phyloP scores from a whole-genome alignment of 92 coral and sea anemone species.

The Zoanthus gigantus region DNA sequence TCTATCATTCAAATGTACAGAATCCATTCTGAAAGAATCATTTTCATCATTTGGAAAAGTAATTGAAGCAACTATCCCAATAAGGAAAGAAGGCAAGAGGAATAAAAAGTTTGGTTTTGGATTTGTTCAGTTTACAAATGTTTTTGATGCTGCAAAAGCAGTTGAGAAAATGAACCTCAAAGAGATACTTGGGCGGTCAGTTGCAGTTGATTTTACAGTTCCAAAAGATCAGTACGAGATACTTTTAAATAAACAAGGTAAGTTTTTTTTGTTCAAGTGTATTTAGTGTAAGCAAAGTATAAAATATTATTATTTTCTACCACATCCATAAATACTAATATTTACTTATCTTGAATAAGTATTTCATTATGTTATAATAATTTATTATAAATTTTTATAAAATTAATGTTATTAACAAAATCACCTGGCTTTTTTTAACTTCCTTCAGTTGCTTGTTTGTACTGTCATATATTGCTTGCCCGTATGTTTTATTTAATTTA shows the following conservation, averaged over 20 bases:
- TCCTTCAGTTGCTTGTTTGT: too few species aligned
- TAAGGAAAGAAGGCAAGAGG: constrained; percentile 70
- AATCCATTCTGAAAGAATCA: constrained; percentile 68
- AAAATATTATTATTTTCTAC: too few species aligned
- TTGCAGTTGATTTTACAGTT: constrained; percentile 96
- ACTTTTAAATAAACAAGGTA: constrained; percentile 51
- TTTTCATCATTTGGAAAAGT: constrained; percentile 84
- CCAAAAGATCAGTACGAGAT: constrained; percentile 72
- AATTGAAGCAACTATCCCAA: constrained; percentile 76
- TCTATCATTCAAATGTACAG: constrained; percentile 87
- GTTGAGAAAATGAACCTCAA: constrained; percentile 82
- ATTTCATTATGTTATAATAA: too few species aligned
- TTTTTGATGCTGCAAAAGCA: constrained; percentile 95
- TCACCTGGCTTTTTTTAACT: too few species aligned
- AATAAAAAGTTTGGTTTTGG: constrained; percentile 86
- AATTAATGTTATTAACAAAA: too few species aligned
- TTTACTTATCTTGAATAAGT: too few species aligned
- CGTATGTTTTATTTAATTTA: too few species aligned
- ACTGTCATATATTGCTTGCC: too few species aligned
- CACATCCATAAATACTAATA: too few species aligned
- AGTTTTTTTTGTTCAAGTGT: neutral
- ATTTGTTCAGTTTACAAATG: constrained; percentile 90
- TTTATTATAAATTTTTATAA: too few species aligned
- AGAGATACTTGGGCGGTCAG: constrained; percentile 86
- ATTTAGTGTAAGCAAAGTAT: too few species aligned